Evolutionary conservation across 1,140 invertebrate species (phyloP).

Genomic region (Bactericera cockerelli): DNA sequence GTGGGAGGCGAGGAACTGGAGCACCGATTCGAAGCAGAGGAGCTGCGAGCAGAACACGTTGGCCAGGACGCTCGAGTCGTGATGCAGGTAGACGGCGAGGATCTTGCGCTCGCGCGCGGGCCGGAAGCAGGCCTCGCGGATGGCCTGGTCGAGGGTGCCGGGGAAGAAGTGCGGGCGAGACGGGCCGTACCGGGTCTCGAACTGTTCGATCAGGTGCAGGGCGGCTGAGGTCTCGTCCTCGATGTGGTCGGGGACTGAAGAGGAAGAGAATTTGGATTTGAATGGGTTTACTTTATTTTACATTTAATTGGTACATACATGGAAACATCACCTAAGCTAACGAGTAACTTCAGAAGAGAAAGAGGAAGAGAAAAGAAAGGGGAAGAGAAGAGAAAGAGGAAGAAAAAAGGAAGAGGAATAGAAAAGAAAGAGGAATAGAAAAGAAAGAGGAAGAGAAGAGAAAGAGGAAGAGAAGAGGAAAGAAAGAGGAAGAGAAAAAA

Average conservation of each 20-base stretch:
- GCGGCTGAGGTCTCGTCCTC: conserved; percentile 74
- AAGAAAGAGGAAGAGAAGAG: too few species aligned
- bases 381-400: too few species aligned
- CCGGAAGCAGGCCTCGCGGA: conserved; percentile 70
- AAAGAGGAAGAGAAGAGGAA: too few species aligned
- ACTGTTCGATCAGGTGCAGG: conserved; percentile 71
- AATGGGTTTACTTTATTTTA: too few species aligned
- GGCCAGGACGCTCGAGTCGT: conserved; percentile 79
- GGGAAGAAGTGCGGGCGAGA: conserved; percentile 78
- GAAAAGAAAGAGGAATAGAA: too few species aligned
- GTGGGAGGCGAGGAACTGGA: conserved; percentile 69
- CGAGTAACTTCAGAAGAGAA: too few species aligned
- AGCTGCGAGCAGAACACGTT: conserved; percentile 94
- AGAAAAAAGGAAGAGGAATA: too few species aligned
- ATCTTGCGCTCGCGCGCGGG: conserved; percentile 81
- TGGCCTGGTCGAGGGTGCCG: conserved; percentile 73
- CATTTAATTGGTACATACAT: too few species aligned
- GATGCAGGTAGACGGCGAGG: conserved; percentile 83
- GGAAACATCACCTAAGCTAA: too few species aligned
- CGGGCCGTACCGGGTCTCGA: conserved; percentile 59
- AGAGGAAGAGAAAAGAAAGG: too few species aligned
- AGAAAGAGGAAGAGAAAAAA: too few species aligned
- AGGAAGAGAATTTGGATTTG: too few species aligned
- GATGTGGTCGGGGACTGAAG: conserved; percentile 69
- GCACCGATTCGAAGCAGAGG: conserved; percentile 73